Conservation (phyloP, 2,888 invertebrate genomes). For the Drosophila fungiperda region DNA sequence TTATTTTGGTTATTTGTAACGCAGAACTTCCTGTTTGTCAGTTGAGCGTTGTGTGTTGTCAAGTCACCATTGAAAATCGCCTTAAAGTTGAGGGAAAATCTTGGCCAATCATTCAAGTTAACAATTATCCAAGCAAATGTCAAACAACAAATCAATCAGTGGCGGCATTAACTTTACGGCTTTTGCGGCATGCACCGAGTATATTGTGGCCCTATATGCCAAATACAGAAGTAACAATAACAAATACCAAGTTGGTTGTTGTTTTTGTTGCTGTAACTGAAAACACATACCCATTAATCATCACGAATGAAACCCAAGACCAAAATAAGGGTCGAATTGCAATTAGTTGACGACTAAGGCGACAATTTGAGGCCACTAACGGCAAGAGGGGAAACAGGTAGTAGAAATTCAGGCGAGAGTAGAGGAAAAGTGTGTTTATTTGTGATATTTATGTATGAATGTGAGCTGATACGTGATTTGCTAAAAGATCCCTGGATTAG, state of each 20-base stretch:
- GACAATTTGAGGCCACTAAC: slow-evolving; percentile 39
- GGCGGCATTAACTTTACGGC: slow-evolving; percentile 42
- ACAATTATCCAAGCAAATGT: slow-evolving; percentile 68
- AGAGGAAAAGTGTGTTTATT: slow-evolving; percentile 9
- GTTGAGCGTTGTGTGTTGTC: slow-evolving; percentile 2
- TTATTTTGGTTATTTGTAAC: slow-evolving; percentile 36
- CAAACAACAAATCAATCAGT: slow-evolving; percentile 74
- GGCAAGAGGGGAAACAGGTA: slow-evolving; percentile 1
- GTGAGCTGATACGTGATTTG: slow-evolving; percentile 68
- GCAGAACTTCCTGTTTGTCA: slow-evolving; percentile 42
- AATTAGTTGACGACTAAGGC: slow-evolving; percentile 40
- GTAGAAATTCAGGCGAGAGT: neutral
- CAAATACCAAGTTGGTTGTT: slow-evolving; percentile 14
- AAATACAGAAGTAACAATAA: slow-evolving; percentile 25
- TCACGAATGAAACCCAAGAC: slow-evolving; percentile 19
- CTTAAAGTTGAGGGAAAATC: slow-evolving; percentile 56
- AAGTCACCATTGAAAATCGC: slow-evolving; percentile 56
- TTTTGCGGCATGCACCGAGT: slow-evolving; percentile 13
- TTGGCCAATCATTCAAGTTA: slow-evolving; percentile 76
- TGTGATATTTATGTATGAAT: slow-evolving; percentile 1
- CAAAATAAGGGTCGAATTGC: slow-evolving; percentile 26
- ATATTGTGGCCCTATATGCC: slow-evolving; percentile 16
- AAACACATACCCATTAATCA: slow-evolving; percentile 67
- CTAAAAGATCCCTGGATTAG: slow-evolving; percentile 68
- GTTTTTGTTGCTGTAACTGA: slow-evolving; percentile 14